These are phyloP conservation scores for Lytechinus variegatus DNA, from an alignment of 35 echinoderm and acorn worm genomes.

Conservation along the genomic window DNA sequence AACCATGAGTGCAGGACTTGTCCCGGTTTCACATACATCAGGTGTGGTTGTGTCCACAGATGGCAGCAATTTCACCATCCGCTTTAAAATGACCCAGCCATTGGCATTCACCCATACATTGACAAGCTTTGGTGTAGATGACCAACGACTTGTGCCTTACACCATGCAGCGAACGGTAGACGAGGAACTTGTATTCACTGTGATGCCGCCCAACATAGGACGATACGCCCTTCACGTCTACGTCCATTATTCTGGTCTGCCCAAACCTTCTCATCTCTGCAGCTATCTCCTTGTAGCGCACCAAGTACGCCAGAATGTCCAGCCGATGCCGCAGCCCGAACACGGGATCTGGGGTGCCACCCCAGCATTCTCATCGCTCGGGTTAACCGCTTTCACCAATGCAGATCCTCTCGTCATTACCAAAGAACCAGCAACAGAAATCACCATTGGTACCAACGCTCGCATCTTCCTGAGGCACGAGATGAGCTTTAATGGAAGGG, in stretches of 20 bases:
- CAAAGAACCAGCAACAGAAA: constrained; percentile 41
- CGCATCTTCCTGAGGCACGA: constrained; percentile 11
- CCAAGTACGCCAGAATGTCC: constrained; percentile 26
- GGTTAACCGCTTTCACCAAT: constrained; percentile 64
- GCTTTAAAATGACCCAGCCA: constrained; percentile 59
- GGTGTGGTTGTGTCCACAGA: constrained; percentile 78
- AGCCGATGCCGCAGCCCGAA: constrained; percentile 60
- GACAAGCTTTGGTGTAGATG: constrained; percentile 55
- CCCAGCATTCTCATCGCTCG: constrained; percentile 56
- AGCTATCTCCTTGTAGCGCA: constrained; percentile 82
- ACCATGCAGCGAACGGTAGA: constrained; percentile 69
- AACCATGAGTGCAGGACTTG: constrained; percentile 74
- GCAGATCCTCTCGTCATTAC: constrained; percentile 72
- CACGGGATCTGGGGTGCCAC: constrained; percentile 67
- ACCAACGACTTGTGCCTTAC: constrained; percentile 52
- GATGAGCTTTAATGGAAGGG: background rate
- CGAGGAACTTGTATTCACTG: constrained; percentile 70
- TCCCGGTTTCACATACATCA: constrained; percentile 68
- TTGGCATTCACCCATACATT: constrained; percentile 66
- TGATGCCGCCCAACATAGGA: constrained; percentile 62
- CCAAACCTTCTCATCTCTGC: constrained; percentile 70
- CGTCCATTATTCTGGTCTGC: constrained; percentile 54
- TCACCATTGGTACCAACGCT: constrained; percentile 50
- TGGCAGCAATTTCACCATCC: constrained; percentile 54
- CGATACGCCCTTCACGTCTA: constrained; percentile 86